Conservation (phyloP, 2,797 vertebrate species). For the Eleutherodactylus coqui region DNA sequence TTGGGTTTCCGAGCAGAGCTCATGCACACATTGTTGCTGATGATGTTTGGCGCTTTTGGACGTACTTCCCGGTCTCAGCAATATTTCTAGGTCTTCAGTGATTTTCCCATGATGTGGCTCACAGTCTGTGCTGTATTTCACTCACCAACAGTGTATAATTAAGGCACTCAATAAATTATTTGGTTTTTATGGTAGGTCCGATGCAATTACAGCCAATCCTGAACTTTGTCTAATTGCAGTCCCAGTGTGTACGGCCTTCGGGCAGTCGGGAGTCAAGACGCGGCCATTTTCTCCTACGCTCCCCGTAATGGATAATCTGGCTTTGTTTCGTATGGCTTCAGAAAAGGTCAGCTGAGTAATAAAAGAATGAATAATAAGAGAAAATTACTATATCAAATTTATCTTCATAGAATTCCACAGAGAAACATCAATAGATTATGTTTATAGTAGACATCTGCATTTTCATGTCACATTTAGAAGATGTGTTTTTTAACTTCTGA, state of each 20-base stretch:
- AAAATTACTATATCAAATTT: conserved; percentile 71
- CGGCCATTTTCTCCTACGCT: conserved; percentile 96
- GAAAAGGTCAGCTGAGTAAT: conserved; percentile 91
- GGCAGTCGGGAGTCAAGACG: conserved; percentile 94
- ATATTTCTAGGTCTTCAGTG: conserved; percentile 72
- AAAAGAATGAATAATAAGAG: conserved; percentile 66
- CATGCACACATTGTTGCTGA: conserved; percentile 80
- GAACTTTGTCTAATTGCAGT: conserved; percentile 93
- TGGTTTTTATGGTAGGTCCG: conserved; percentile 99
- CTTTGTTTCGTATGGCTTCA: conserved; percentile 99
- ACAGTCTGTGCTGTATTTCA: conserved; percentile 85
- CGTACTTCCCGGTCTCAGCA: conserved; percentile 72
- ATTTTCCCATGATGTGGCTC: conserved; percentile 71
- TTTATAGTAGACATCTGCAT: conserved; percentile 98
- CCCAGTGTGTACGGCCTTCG: conserved; percentile 92
- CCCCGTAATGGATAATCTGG: conserved; percentile 97
- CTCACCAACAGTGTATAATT: conserved; percentile 81
- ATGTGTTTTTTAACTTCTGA: background rate
- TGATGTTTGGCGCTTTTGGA: conserved; percentile 73
- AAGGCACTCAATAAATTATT: conserved; percentile 99
- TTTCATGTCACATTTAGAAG: conserved; percentile 70
- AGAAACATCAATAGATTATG: conserved; percentile 77
- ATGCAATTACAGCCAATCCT: conserved; percentile 96
- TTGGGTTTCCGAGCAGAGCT: conserved; percentile 87
- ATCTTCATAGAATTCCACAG: conserved; percentile 63